Evolutionary conservation across 1,140 invertebrate species (phyloP).

Genomic region (Lasioglossum baleicum): DNA sequence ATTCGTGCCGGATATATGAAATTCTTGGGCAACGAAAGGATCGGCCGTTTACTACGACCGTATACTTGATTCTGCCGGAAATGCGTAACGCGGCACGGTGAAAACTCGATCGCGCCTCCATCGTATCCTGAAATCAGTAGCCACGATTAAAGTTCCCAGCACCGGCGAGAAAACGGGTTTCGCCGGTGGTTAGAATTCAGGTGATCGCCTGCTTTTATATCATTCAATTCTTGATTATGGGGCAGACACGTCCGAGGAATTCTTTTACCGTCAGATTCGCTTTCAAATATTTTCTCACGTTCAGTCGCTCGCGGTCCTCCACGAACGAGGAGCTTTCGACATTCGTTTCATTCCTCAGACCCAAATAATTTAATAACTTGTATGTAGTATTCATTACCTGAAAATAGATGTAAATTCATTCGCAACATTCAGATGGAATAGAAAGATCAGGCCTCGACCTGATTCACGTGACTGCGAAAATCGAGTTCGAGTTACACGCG

Average conservation of each 20-base stretch:
- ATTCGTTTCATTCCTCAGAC: too few species aligned
- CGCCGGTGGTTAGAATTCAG: neutral
- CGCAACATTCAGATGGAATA: neutral
- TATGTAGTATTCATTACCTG: too few species aligned
- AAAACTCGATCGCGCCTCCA: conserved; percentile 58
- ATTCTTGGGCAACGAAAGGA: conserved; percentile 41
- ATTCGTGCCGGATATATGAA: conserved; percentile 47
- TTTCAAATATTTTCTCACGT: conserved; percentile 26
- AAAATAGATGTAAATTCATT: neutral
- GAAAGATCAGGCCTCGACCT: neutral
- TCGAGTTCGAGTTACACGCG: conserved; percentile 50
- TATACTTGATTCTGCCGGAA: conserved; percentile 27
- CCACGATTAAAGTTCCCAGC: conserved; percentile 27
- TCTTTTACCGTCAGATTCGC: neutral
- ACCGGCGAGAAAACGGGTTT: conserved; percentile 32
- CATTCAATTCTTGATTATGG: conserved; percentile 1
- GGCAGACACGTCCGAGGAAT: neutral
- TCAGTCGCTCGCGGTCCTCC: neutral
- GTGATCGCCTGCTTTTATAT: conserved; percentile 21
- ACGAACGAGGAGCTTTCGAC: too few species aligned
- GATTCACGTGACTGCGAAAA: conserved; percentile 34
- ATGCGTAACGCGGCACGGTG: conserved; percentile 49
- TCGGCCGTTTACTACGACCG: conserved; percentile 19
- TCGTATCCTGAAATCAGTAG: conserved; percentile 54
- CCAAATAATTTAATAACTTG: too few species aligned